Percentiles rank a stretch among this genome's conserved stretches.
Evolutionary conservation across 1,140 invertebrate species (phyloP).

Genomic region (Coptotermes formosanus): DNA sequence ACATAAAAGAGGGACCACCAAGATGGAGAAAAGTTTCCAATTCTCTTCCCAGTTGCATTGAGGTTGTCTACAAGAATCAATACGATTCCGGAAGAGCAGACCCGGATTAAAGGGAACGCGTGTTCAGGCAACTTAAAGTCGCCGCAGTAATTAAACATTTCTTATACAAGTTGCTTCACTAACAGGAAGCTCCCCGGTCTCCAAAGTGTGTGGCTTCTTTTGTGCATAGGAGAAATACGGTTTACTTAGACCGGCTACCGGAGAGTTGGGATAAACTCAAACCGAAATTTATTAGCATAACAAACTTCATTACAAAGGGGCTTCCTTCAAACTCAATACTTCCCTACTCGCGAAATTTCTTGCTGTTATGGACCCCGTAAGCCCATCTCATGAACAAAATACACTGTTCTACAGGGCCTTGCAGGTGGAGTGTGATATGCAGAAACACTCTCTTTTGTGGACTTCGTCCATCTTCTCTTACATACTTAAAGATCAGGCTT

Average conservation of each 20-base stretch:
- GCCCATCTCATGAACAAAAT: too few relatives aligned
- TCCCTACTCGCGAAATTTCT: too few relatives aligned
- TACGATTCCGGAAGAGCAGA: background rate
- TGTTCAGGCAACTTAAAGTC: background rate
- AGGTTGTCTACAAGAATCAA: background rate
- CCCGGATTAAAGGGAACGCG: constrained; percentile 8
- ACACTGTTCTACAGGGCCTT: too few relatives aligned
- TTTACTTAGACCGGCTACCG: too few relatives aligned
- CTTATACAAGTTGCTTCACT: background rate
- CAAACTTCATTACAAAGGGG: too few relatives aligned
- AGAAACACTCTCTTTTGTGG: too few relatives aligned
- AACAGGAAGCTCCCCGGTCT: background rate
- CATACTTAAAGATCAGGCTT: too few relatives aligned
- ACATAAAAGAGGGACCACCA: background rate
- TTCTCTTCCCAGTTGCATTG: background rate
- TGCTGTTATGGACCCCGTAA: too few relatives aligned
- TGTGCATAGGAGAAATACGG: background rate
- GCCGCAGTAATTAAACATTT: background rate
- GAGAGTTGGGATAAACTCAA: background rate
- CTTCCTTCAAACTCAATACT: too few relatives aligned
- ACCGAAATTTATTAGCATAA: too few relatives aligned
- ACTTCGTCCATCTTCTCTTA: too few relatives aligned
- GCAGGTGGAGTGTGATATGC: too few relatives aligned
- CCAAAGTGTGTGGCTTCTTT: background rate
- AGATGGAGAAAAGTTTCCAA: background rate